Percentiles rank a stretch among this genome's conserved stretches.
Conservation (phyloP, 2,888 invertebrate species). For the Sphinx pinastri region DNA sequence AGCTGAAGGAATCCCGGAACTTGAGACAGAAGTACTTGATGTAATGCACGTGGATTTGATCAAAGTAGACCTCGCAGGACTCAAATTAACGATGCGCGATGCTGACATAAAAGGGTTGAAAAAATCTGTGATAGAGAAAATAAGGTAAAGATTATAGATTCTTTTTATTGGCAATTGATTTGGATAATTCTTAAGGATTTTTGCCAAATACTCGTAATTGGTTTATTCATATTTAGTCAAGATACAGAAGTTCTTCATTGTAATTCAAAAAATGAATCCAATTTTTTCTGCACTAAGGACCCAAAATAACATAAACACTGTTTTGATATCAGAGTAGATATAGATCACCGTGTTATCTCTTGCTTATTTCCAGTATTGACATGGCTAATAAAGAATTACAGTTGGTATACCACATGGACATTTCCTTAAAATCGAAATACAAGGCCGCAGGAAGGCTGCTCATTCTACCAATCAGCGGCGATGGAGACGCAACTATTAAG, state of each 20-base stretch:
- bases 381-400: conserved; percentile 51
- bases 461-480: conserved; percentile 67
- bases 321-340: too few relatives aligned
- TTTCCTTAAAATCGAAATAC: conserved; percentile 55
- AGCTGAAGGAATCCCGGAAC: conserved; percentile 56
- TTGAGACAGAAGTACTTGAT: conserved; percentile 58
- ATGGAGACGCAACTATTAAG: conserved; percentile 56
- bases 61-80: conserved; percentile 61
- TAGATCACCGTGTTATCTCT: not conserved
- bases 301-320: too few relatives aligned
- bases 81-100: conserved; percentile 56
- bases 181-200: too few relatives aligned
- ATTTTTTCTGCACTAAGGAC: too few relatives aligned
- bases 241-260: too few relatives aligned
- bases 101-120: conserved; percentile 53
- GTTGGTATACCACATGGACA: conserved; percentile 45
- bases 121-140: conserved; percentile 50
- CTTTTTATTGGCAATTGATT: not conserved
- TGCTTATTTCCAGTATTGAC: conserved; percentile 51
- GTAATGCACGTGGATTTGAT: conserved; percentile 55
- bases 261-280: too few relatives aligned
- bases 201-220: too few relatives aligned
- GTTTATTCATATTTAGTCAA: too few relatives aligned
- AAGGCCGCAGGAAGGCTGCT: conserved; percentile 62
- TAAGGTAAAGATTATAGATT: conserved; percentile 47